Base-by-base conservation (phyloP, 2,888 invertebrate species). In the Byasa hedistus region DNA sequence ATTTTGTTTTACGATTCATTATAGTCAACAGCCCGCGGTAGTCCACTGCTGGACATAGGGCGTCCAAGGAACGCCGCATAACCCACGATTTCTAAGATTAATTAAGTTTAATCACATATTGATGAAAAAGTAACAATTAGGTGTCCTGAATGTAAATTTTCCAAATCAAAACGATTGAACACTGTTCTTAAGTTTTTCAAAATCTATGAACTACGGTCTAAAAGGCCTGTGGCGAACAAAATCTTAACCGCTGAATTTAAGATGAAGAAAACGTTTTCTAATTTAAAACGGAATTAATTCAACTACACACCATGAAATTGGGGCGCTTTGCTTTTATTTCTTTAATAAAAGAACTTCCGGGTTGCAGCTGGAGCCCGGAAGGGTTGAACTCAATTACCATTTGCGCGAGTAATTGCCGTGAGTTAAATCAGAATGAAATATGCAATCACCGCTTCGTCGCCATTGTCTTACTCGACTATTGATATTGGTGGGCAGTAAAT, bases 371-470 rank as follows among this genome's bases (percentile, higher is more conserved):
- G 58, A 69, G 57, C 72, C 71, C 68, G 69, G 74, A 77, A 75
- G 77, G 76, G 78, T 76, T 75, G 68, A 77, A 79, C 79, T 83
- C 81, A 83, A 85, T 86, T 86, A 84, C 83, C 78, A 82, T 84
- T 82, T 79, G 72, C 75, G 73, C 73, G 78, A 79, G 82, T 82
- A 83, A 84, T 83, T 80, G 80, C 77, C 76, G 76, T 75, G 80
- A 81, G 82, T 84, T 79, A 82, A 80, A 73, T 75, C 75, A 70
- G 66, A 65, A 71, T 76, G 76, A 82, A 79, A 78, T 76, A 76
- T 74, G 70, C 71, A 70, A 68, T 68, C 70, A 66, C 66, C 51
- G 54, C 54, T 64, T 69, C 62, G 62, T 73, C 66, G 70, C 65
- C 66, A 75, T 70, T 73, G 72, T 71, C 70, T 71, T 67, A 71